Evolutionary conservation across 2,113 vertebrate genomes (phyloP).

Genomic region (Osmerus mordax): DNA sequence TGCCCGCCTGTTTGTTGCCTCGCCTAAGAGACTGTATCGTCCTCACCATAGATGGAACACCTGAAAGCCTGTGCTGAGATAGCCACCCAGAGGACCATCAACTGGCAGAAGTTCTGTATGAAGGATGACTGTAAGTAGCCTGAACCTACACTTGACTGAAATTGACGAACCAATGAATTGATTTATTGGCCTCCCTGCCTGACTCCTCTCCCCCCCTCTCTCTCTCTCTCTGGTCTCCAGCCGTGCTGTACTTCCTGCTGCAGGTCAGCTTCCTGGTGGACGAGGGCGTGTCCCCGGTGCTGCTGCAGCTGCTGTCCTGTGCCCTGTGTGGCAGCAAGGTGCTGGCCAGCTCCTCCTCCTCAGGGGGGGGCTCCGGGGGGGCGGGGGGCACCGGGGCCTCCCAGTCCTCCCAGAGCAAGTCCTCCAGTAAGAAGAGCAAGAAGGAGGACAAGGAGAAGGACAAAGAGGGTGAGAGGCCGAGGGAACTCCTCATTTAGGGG

Average conservation of each 20-base stretch:
- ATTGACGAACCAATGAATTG: too few species aligned
- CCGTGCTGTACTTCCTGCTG: constrained; percentile 95
- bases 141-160: background rate
- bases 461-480: constrained; percentile 80
- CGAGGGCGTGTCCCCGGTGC: constrained; percentile 91
- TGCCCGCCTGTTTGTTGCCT: too few species aligned
- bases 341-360: constrained; percentile 75
- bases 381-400: constrained; percentile 71
- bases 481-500: background rate
- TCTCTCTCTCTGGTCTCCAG: constrained; percentile 56
- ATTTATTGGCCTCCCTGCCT: background rate
- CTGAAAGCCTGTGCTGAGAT: constrained; percentile 98
- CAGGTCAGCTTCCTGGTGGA: constrained; percentile 98
- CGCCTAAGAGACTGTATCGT: background rate
- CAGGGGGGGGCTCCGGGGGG: constrained; percentile 55
- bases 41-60: constrained; percentile 87
- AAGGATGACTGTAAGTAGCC: constrained; percentile 94
- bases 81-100: constrained; percentile 90
- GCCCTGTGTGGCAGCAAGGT: constrained; percentile 97
- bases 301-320: constrained; percentile 93
- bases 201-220: background rate
- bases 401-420: constrained; percentile 88
- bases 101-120: constrained; percentile 99
- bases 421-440: constrained; percentile 94
- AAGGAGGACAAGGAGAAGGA: constrained; percentile 97